These are phyloP conservation scores for Sialis lutaria DNA, from an alignment of 2,888 invertebrate genomes.

Conservation along the genomic window DNA sequence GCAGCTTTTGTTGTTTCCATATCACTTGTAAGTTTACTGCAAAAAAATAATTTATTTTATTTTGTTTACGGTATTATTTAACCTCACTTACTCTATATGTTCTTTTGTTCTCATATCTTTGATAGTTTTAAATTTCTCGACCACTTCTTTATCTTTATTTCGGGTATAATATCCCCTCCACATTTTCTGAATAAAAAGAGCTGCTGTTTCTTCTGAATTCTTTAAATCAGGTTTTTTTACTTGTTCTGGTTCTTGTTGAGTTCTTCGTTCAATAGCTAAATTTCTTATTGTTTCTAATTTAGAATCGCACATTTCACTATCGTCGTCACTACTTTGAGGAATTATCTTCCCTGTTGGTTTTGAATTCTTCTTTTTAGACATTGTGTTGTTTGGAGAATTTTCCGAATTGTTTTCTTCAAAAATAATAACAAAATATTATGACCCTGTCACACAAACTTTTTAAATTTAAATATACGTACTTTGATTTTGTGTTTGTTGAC, in stretches of 20 bases:
- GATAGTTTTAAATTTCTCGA: conserved; percentile 44
- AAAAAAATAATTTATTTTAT: conserved; percentile 7
- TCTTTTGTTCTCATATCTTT: conserved; percentile 64
- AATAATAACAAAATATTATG: conserved; percentile 5
- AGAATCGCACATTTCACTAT: conserved; percentile 46
- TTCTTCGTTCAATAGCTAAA: conserved; percentile 32
- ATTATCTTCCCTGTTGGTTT: conserved; percentile 7
- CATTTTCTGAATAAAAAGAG: conserved; percentile 66
- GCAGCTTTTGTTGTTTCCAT: conserved; percentile 75
- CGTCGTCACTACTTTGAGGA: conserved; percentile 36
- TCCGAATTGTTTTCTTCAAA: too few species aligned
- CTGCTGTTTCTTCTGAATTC: conserved; percentile 27
- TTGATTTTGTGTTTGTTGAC: too few species aligned
- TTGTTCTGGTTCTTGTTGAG: conserved; percentile 19
- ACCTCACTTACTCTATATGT: conserved; percentile 54
- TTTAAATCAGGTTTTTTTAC: conserved; percentile 8
- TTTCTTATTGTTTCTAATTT: conserved; percentile 47
- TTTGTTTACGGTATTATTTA: neutral
- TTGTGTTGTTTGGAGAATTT: too few species aligned
- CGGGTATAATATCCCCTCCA: conserved; percentile 74
- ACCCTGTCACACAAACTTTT: neutral
- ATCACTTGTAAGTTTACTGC: conserved; percentile 61
- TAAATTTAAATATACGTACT: neutral
- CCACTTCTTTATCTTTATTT: conserved; percentile 49
- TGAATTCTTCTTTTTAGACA: too few species aligned